A percentile compares a stretch with the other conserved stretches of the same genome.
These are phyloP conservation scores for Metopia argyrocephala DNA, from an alignment of 2,888 invertebrate species.

Conservation along the genomic window DNA sequence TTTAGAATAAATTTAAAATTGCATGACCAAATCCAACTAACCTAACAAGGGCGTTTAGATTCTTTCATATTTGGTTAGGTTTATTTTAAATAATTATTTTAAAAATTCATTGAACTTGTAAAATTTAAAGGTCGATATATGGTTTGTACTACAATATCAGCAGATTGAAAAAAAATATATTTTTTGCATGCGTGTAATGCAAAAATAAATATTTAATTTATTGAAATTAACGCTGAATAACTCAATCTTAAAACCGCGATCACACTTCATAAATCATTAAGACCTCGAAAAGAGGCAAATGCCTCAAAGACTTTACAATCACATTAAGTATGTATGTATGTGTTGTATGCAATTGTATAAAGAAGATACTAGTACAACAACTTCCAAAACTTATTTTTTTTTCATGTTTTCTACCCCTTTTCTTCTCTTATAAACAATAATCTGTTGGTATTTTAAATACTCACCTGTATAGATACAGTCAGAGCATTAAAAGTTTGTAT, in stretches of 20 bases:
- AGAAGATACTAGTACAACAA: too few relatives aligned
- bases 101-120: constrained; percentile 19
- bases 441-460: constrained; percentile 59
- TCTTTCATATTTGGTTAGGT: too few relatives aligned
- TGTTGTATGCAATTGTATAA: neutral
- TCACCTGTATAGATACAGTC: constrained; percentile 4
- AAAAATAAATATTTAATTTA: constrained; percentile 26
- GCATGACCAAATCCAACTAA: too few relatives aligned
- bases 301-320: neutral
- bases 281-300: constrained; percentile 3
- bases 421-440: constrained; percentile 56
- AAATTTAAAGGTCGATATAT: neutral
- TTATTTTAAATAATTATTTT: too few relatives aligned
- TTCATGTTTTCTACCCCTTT: constrained; percentile 50
- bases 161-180: too few relatives aligned
- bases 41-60: too few relatives aligned
- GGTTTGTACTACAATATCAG: neutral
- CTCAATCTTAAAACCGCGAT: constrained; percentile 18
- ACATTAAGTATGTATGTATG: neutral
- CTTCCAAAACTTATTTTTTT: constrained; percentile 43
- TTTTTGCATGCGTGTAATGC: too few relatives aligned
- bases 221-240: neutral
- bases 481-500: neutral
- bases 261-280: constrained; percentile 38
- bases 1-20: too few relatives aligned